Base-by-base conservation (phyloP, 1,140 invertebrate species). In the Neuroterus valhalla region DNA sequence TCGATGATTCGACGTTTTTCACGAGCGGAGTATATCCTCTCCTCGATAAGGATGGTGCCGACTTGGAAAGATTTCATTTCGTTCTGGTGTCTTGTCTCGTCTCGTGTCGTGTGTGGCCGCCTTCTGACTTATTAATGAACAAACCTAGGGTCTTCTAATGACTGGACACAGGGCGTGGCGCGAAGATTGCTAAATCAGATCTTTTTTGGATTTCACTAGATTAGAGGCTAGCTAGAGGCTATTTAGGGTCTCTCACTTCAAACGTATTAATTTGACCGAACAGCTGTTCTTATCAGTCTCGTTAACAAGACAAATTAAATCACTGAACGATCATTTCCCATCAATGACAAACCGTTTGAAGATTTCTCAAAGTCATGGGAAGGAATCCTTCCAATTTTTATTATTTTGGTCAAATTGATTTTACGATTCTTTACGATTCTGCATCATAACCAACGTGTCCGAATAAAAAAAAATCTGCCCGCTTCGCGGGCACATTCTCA, bases 131-230 rank as follows among this genome's bases (percentile, higher is more conserved):
- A 87, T 89, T 89, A 89, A 88, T 86, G 85, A 86, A 86, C 82
- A 76, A 77, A 77, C 68, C 79, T 78, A 77, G 76, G 82, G 78
- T 86, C 84, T 83, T 85, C 85, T 86, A 88, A 84, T 86, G 88
- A 88, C 87, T 85, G 84, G 87, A 87, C 87, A 86, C 81, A 82
- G 85, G 88, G 88, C 87, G 88, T 88, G 88, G 87, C 83, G 82
- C 78, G 76, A 85, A 88, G 88, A 89, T 90, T 88, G 88, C 88
- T 86, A 89, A 89, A 89, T 88, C 84, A 86, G 88, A 84, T 84
- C 81, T 75, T 23, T 72, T 72, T 75, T 76, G 70, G 78, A 67
- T 76, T 72, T 17, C 19, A 14, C 15, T 38, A 19, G 31, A 42
- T 19, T 74, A 46, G 46, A 68, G 74, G 71, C 67, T 38, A 38